Evolutionary conservation across 2,888 invertebrate genomes (phyloP), one percentile per base, ranked within the genome.

Genomic region (Cephus sareptanus): DNA sequence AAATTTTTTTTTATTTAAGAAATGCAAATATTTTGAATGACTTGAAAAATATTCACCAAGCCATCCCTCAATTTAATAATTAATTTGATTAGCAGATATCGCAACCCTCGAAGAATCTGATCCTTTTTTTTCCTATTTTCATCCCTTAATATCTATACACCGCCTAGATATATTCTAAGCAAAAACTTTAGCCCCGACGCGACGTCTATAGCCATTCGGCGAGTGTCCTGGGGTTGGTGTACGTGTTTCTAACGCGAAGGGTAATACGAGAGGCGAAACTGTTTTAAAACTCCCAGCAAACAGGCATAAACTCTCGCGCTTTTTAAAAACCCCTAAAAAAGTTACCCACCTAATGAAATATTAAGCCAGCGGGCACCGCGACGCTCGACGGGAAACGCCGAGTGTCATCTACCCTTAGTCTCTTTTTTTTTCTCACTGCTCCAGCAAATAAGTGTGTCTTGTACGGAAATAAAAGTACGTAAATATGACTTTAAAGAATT

Each of bases 291-390:
- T 86, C 85, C 79, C 80, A 80, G 82, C 83, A 83, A 86, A 85
- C 85, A 81, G 83, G 82, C 85, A 85, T 87, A 87, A 89, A 89
- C 86, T 85, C 83, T 83, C 81, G 77, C 79, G 84, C 87, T 87
- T 87, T 89, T 87, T 84, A 84, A 85, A 88, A 87, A 85, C 79
- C 82, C 83, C 82, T 87, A 86, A 86, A 86, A 88, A 88, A 87
- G 86, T 88, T 88, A 82, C 79, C 83, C 83, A 79, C 83, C 86
- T 87, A 88, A 88, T 87, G 86, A 87, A 87, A 85, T 82, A 81
- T 81, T 85, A 85, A 85, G 84, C 81, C 82, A 82, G 78, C 76
- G 79, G 81, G 82, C 80, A 78, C 80, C 77, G 56, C 56, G 56
- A 56, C 23, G 56, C 56, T 23, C 56, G 56, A 56, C 56, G 56